Evolutionary conservation across 2,888 invertebrate genomes (phyloP).

Genomic region (Euzophera pinguis): DNA sequence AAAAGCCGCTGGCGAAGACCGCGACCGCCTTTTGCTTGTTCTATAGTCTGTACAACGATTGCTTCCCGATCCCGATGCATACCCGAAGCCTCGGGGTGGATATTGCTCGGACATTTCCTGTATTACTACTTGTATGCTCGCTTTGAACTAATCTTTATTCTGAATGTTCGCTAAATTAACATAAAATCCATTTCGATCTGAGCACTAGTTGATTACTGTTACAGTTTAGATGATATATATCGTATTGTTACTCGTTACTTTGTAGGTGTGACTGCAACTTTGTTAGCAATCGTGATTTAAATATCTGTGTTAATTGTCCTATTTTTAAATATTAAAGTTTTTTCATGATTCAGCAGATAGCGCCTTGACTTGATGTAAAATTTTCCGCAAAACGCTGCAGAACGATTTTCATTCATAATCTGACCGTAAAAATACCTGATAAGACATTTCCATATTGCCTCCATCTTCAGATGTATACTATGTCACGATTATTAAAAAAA

Average conservation of each 20-base stretch:
- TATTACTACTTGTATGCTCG: conserved; percentile 59
- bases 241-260: background rate
- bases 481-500: too few relatives aligned
- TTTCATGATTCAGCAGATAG: too few relatives aligned
- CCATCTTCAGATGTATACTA: too few relatives aligned
- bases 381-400: too few relatives aligned
- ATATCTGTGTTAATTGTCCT: background rate
- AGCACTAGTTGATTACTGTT: conserved; percentile 42
- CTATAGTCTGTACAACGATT: conserved; percentile 60
- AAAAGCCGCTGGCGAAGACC: conserved; percentile 61
- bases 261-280: background rate
- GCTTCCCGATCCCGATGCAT: conserved; percentile 55
- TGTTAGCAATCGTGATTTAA: background rate
- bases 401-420: too few relatives aligned
- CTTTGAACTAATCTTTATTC: conserved; percentile 57
- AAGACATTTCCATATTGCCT: too few relatives aligned
- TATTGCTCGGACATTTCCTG: conserved; percentile 70
- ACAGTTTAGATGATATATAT: conserved; percentile 32
- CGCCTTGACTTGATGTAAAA: too few relatives aligned
- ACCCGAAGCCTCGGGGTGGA: conserved; percentile 65
- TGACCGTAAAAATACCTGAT: too few relatives aligned
- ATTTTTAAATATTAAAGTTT: too few relatives aligned
- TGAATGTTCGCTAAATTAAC: conserved; percentile 62
- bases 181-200: conserved; percentile 62
- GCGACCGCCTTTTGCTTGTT: conserved; percentile 73